Percentiles rank a stretch among this genome's conserved stretches.
phyloP scores from a whole-genome alignment of 2,888 invertebrate species.

The Sminthurinus aureus region DNA sequence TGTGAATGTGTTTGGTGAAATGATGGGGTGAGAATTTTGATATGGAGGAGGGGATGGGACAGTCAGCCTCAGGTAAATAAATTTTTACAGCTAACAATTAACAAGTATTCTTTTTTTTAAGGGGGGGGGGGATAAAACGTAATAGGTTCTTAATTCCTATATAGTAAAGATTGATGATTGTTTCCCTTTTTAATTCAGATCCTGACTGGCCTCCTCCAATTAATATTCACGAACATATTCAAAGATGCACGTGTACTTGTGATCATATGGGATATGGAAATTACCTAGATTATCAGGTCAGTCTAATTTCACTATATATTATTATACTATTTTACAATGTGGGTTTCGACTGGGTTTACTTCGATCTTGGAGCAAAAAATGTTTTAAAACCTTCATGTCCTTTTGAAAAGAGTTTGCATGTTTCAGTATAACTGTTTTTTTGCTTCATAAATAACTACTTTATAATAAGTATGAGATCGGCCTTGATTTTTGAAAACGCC shows the following conservation, averaged over 20 bases:
- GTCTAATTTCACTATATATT: slow-evolving; percentile 11
- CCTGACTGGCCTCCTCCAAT: slow-evolving; percentile 63
- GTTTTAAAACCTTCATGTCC: too few species aligned
- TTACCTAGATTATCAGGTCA: slow-evolving; percentile 82
- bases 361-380: too few species aligned
- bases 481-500: too few species aligned
- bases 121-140: too few species aligned
- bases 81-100: not conserved
- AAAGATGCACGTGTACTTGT: slow-evolving; percentile 88
- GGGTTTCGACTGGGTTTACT: too few species aligned
- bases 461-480: too few species aligned
- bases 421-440: too few species aligned
- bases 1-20: slow-evolving; percentile 20
- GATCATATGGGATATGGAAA: slow-evolving; percentile 94
- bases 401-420: too few species aligned
- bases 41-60: slow-evolving; percentile 60
- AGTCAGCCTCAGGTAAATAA: slow-evolving; percentile 55
- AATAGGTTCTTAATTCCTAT: too few species aligned
- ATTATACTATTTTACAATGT: too few species aligned
- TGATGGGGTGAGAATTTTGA: slow-evolving; percentile 58
- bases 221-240: slow-evolving; percentile 87
- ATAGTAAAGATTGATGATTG: not conserved
- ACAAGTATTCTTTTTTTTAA: too few species aligned
- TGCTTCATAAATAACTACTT: too few species aligned
- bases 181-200: slow-evolving; percentile 24